phyloP scores from a whole-genome alignment of 2,113 vertebrate species.

The Ictalurus furcatus region DNA sequence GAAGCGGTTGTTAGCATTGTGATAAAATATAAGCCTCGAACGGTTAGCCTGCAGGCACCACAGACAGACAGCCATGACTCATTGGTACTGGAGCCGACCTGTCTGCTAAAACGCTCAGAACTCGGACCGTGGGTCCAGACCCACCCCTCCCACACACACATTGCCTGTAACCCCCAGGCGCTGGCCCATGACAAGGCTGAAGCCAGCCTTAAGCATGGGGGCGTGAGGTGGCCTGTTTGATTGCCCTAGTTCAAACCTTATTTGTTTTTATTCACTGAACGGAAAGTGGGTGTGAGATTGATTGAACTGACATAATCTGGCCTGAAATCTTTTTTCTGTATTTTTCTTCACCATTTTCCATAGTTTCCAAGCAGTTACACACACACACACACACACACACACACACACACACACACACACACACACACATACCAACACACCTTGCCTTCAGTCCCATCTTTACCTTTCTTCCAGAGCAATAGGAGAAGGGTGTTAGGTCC shows the following conservation, averaged over 20 bases:
- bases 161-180: conserved; percentile 34
- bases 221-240: conserved; percentile 49
- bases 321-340: conserved; percentile 21
- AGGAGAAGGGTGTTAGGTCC: conserved; percentile 69
- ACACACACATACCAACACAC: conserved; percentile 9
- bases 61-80: conserved; percentile 55
- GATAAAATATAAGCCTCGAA: conserved; percentile 50
- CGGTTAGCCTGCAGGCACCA: conserved; percentile 41
- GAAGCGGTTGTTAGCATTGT: conserved; percentile 52
- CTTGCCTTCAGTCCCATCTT: conserved; percentile 16
- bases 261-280: conserved; percentile 38
- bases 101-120: conserved; percentile 54
- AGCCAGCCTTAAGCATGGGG: conserved; percentile 33
- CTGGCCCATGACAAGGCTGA: conserved; percentile 36
- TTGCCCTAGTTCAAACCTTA: conserved; percentile 35
- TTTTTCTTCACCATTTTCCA: background rate
- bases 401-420: background rate
- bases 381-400: conserved; percentile 16
- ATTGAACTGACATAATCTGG: conserved; percentile 47
- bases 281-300: conserved; percentile 52
- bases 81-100: conserved; percentile 52
- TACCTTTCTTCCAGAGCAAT: conserved; percentile 32
- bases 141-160: conserved; percentile 16
- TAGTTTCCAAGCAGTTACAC: background rate
- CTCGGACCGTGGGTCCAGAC: conserved; percentile 47